Base-by-base conservation (phyloP, 2,888 invertebrate species). In the Aricia artaxerxes region DNA sequence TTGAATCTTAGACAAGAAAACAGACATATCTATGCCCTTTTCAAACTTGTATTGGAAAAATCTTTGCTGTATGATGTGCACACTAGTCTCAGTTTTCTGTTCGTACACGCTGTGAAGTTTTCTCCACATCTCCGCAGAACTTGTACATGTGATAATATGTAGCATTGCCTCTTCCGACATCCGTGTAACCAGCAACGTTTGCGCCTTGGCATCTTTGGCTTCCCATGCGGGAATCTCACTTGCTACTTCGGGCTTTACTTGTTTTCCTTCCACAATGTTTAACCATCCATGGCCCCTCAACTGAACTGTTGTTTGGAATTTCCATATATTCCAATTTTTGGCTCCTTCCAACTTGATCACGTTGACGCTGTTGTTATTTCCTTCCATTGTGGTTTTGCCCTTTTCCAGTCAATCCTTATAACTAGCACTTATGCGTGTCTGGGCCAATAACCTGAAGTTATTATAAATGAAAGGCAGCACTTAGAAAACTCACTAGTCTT, bases 61-160 rank as follows among this genome's bases (percentile, higher is more conserved):
- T 60, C 84, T 79, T 78, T 87, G 86, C 73, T 87, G 87, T 5
- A 87, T 64, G 35, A 87, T 82, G 82, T 87, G 86, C 16, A 87
- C 81, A 35, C 81, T 85, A 7, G 85, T 86, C 64, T 85, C 85
- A 0, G 86, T 69, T 69, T 79, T 76, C 35, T 78, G 79, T 38
- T 81, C 80, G 13, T 77, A 81, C n/a, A 88, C 82, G 76, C 82
- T 83, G 2, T 64, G n/a, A 1, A 86, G 79, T 78, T 86, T 86
- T 64, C 73, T 44, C 86, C 86, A 86, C 84, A 87, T 87, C 61
- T 84, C 82, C 0, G 82, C 82, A 1, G 85, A 80, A 1, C 82
- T 83, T 1, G 79, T 79, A 77, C 85, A 85, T 9, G 84, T 75
- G 0, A 84, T 81, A 6, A 86, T 84, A 84, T 81, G 73, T 13